Evolutionary conservation across 2,888 invertebrate genomes (phyloP), one percentile per base, ranked within the genome.

Genomic region (Yponomeuta malinellus): DNA sequence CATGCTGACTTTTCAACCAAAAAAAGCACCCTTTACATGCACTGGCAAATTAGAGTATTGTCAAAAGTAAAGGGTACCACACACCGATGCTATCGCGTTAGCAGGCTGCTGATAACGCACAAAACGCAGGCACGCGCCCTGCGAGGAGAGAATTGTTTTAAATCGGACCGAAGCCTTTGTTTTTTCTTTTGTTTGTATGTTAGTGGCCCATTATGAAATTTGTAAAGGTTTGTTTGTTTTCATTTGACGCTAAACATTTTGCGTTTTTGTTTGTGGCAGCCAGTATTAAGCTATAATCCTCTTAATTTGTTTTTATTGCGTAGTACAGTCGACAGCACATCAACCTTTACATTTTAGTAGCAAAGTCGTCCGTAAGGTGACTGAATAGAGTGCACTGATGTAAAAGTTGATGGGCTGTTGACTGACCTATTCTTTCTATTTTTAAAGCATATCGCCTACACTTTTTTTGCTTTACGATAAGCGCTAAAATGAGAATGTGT

Each of bases 111-210:
- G 70, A 70, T 63, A 70, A 70, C 69, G 52, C 70, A 70, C 69
- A 72, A 72, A 72, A 69, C 71, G 68, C 74, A 73, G 81, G 82
- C 86, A 84, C 86, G 84, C 78, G 86, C 79, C 78, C 71, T 48
- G n/a, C 37, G 68, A 71, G 71, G 15, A 52, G 52, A 52, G 73
- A 74, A 79, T 77, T 78, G 71, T 78, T 78, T 73, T 72, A 73
- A 75, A 77, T 78, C 78, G 78, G 79, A 79, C 81, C 81, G 79
- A 78, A 74, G 75, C 71, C 77, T 76, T 79, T 84, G 63, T 70
- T 83, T 77, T 79, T 78, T 72, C 67, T 69, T 73, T 76, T 78
- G 80, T 85, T 80, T 81, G 82, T 76, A 76, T 12, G 76, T 72
- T 72, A 80, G 78, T 79, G 80, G 79, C 74, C 76, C 72, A 15